Percentiles rank a stretch among this genome's conserved stretches.
Evolutionary conservation across 1,140 invertebrate genomes (phyloP).

Genomic region (Brachystomella parvula): DNA sequence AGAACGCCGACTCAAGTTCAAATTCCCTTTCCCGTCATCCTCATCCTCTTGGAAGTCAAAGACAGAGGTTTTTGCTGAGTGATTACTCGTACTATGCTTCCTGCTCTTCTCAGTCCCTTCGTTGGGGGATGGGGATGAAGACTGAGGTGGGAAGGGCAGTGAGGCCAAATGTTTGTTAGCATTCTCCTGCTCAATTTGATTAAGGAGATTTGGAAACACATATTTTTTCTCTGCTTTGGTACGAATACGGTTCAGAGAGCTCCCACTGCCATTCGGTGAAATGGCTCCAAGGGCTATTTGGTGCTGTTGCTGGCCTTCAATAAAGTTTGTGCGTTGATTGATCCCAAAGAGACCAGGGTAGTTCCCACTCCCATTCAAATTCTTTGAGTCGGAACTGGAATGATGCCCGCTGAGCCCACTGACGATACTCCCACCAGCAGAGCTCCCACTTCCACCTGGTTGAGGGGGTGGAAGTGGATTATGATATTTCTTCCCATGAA

Average conservation of each 20-base stretch:
- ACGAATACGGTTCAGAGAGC: constrained; percentile 28
- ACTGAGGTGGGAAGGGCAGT: not conserved
- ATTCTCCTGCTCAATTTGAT: constrained; percentile 38
- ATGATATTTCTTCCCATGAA: constrained; percentile 34
- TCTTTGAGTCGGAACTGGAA: not conserved
- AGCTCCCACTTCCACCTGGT: constrained; percentile 8
- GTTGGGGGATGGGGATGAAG: not conserved
- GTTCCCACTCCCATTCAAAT: not conserved
- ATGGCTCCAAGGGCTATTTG: not conserved
- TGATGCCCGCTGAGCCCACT: constrained; percentile 11
- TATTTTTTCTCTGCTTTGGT: constrained; percentile 38
- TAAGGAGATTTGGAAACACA: constrained; percentile 36
- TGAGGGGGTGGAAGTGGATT: constrained; percentile 23
- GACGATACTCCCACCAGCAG: constrained; percentile 17
- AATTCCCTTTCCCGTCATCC: constrained; percentile 16
- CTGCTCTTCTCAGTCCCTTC: not conserved
- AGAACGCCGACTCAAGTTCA: not conserved
- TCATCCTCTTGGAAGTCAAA: constrained; percentile 38
- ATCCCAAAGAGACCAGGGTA: constrained; percentile 17
- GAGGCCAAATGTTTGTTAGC: constrained; percentile 18
- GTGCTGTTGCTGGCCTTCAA: not conserved
- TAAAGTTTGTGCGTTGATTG: constrained; percentile 9
- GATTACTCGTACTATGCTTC: not conserved
- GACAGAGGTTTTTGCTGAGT: constrained; percentile 21
- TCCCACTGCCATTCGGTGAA: constrained; percentile 1